A percentile compares a stretch with the other conserved stretches of the same genome.
phyloP scores from a whole-genome alignment of 92 coral and sea anemone genomes.

The Chrysogorgia sp. region DNA sequence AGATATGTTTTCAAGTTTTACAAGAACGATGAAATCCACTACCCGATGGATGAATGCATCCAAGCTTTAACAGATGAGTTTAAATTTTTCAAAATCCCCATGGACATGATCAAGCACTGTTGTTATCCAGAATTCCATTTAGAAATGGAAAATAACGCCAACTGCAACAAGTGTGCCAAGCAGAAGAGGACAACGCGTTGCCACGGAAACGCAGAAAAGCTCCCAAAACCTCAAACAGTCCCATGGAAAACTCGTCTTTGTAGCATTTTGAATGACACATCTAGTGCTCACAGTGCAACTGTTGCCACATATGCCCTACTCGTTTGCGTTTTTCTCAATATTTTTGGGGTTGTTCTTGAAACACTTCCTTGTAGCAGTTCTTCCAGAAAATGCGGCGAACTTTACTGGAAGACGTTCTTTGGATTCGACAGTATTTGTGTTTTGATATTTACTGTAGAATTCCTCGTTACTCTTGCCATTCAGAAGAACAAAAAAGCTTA shows the following conservation, averaged over 20 bases:
- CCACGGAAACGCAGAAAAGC: neutral
- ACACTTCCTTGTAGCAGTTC: slow-evolving; percentile 22
- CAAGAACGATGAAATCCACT: slow-evolving; percentile 87
- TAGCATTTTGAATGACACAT: neutral
- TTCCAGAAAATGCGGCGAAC: slow-evolving; percentile 54
- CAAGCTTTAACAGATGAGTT: slow-evolving; percentile 93
- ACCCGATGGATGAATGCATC: slow-evolving; percentile 87
- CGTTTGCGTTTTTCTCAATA: slow-evolving; percentile 17
- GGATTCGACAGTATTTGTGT: slow-evolving; percentile 76
- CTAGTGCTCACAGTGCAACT: neutral
- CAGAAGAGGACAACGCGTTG: slow-evolving; percentile 57
- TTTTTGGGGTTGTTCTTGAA: slow-evolving; percentile 9
- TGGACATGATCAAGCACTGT: slow-evolving; percentile 86
- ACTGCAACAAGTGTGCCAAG: slow-evolving; percentile 71
- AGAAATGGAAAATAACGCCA: slow-evolving; percentile 69
- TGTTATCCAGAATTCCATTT: slow-evolving; percentile 88
- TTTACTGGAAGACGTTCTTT: slow-evolving; percentile 68
- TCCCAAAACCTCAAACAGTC: neutral
- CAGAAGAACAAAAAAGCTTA: slow-evolving; percentile 69
- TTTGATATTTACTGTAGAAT: slow-evolving; percentile 75
- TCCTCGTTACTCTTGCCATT: slow-evolving; percentile 62
- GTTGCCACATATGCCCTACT: slow-evolving; percentile 57
- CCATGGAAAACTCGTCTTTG: neutral
- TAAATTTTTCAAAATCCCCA: slow-evolving; percentile 84
- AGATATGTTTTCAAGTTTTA: slow-evolving; percentile 36